Evolutionary conservation across 2,888 invertebrate species (phyloP).

Genomic region (Urechis unicinctus): DNA sequence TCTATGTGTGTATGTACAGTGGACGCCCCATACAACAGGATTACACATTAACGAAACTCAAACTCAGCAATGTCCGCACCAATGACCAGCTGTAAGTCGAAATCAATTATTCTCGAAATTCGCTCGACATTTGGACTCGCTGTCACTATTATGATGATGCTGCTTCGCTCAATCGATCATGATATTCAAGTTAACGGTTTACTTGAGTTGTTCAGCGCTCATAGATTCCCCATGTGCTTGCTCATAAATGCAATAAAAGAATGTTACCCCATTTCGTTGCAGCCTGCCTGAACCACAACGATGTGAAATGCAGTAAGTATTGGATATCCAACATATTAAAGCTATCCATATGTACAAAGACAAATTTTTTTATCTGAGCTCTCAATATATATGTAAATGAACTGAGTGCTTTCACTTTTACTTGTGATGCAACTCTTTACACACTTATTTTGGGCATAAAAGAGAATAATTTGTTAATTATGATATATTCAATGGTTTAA

Average conservation of each 20-base stretch:
- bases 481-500: no score
- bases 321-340: neutral
- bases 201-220: neutral
- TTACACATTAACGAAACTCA: slow-evolving; percentile 38
- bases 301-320: slow-evolving; percentile 30
- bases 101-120: neutral
- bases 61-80: slow-evolving; percentile 38
- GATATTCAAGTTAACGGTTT: neutral
- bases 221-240: no score
- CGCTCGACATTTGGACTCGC: no score
- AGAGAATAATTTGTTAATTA: no score
- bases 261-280: slow-evolving; percentile 13
- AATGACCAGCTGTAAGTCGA: slow-evolving; percentile 48
- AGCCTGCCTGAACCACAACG: slow-evolving; percentile 35
- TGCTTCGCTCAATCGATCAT: neutral
- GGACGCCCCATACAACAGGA: neutral
- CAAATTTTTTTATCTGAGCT: no score
- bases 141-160: slow-evolving; percentile 7
- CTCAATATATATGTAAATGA: no score
- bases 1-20: neutral
- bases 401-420: no score
- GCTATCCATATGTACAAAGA: neutral
- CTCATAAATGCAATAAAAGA: no score
- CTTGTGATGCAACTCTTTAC: no score
- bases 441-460: no score